Evolutionary conservation across 1,140 invertebrate species (phyloP).

Genomic region (Penaeus chinensis): DNA sequence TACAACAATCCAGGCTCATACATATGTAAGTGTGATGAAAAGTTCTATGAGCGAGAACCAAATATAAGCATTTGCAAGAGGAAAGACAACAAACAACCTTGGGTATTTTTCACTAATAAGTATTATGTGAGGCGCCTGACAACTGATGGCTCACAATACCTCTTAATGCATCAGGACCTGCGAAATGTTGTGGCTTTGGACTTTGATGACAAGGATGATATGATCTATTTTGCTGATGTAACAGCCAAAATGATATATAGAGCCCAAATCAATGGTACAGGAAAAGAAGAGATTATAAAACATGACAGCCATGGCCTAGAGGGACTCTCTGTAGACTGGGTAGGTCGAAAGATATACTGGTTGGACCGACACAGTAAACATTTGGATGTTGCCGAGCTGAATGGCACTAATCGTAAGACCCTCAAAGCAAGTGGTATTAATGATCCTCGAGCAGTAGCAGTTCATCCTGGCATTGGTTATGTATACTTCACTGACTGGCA

Average conservation of each 20-base stretch:
- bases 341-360: constrained; percentile 96
- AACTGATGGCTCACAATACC: constrained; percentile 85
- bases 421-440: constrained; percentile 83
- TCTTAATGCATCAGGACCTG: constrained; percentile 92
- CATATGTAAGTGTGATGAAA: constrained; percentile 95
- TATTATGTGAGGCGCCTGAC: constrained; percentile 98
- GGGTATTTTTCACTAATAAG: constrained; percentile 97
- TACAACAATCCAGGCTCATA: constrained; percentile 95
- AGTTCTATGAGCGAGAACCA: constrained; percentile 86
- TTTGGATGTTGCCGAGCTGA: constrained; percentile 88
- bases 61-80: constrained; percentile 93
- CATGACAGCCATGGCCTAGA: constrained; percentile 95
- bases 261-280: constrained; percentile 70
- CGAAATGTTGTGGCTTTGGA: constrained; percentile 97
- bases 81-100: constrained; percentile 83
- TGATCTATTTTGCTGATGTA: constrained; percentile 95
- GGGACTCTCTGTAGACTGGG: constrained; percentile 97
- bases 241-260: constrained; percentile 90
- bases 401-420: constrained; percentile 91
- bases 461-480: constrained; percentile 94
- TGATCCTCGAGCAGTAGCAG: constrained; percentile 92
- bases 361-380: constrained; percentile 95
- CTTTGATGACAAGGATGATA: constrained; percentile 86
- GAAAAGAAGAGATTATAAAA: constrained; percentile 85
- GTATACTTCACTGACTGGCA: constrained; percentile 97